Conservation (phyloP, 2,113 vertebrate species). For the Nannospalax galili region DNA sequence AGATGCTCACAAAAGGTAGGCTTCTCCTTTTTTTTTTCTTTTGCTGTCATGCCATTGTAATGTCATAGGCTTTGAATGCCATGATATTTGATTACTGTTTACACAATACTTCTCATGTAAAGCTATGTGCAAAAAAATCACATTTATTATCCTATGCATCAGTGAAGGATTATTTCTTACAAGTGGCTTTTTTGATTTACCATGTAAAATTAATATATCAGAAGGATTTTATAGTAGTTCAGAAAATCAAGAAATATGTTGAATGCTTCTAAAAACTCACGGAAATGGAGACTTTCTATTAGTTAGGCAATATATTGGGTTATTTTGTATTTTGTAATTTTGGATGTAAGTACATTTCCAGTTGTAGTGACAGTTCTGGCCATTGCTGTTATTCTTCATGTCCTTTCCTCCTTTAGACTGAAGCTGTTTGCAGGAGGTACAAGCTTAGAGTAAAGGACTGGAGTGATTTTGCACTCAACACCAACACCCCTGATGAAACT, state of each 20-base stretch:
- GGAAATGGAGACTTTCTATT: not conserved
- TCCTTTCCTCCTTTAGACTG: not conserved
- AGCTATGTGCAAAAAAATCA: conserved; percentile 15
- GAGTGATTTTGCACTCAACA: not conserved
- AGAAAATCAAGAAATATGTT: conserved; percentile 24
- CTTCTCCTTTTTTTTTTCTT: conserved; percentile 46
- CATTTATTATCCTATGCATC: conserved; percentile 45
- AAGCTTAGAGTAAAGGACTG: not conserved
- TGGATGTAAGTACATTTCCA: not conserved
- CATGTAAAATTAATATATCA: conserved; percentile 59
- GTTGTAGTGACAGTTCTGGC: not conserved
- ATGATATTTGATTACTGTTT: conserved; percentile 42
- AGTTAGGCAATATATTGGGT: conserved; percentile 22
- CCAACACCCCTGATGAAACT: not conserved
- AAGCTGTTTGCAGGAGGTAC: not conserved
- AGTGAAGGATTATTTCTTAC: conserved; percentile 38
- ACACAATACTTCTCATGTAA: not conserved
- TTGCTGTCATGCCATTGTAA: conserved; percentile 7
- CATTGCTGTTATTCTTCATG: not conserved
- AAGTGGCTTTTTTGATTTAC: conserved; percentile 50
- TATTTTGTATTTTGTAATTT: conserved; percentile 17
- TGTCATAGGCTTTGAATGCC: conserved; percentile 30
- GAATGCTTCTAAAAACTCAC: conserved; percentile 43
- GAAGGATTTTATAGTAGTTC: conserved; percentile 53
- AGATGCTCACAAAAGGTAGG: conserved; percentile 22